These are phyloP conservation scores for Coregonus ussuriensis DNA, from an alignment of 2,797 vertebrate species.

Conservation along the genomic window DNA sequence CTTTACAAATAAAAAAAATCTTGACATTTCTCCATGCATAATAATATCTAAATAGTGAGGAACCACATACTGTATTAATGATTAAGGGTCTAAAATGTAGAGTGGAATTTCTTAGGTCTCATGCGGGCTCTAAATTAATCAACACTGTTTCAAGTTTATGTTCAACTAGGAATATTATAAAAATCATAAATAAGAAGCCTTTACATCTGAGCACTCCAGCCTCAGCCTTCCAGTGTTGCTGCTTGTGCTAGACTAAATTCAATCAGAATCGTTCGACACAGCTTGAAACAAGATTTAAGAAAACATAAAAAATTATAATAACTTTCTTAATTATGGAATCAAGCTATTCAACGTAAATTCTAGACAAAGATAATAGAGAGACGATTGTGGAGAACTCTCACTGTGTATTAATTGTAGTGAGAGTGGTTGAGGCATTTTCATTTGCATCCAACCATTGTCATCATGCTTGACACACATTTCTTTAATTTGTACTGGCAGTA, in stretches of 20 bases:
- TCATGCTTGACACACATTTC: not conserved
- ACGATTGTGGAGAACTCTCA: not conserved
- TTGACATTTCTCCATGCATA: not conserved
- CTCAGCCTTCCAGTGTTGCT: not conserved
- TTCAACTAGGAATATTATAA: conserved; percentile 4
- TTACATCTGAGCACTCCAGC: not conserved
- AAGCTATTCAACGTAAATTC: not conserved
- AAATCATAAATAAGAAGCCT: not conserved
- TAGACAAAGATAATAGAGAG: not conserved
- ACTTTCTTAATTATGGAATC: not conserved
- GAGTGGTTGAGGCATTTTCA: not conserved
- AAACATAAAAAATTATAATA: not conserved
- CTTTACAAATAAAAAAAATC: not conserved
- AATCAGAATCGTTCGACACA: not conserved
- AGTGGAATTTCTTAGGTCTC: not conserved
- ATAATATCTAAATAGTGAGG: not conserved
- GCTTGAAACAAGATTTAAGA: not conserved
- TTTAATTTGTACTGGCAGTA: not conserved
- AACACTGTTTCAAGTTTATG: conserved; percentile 9
- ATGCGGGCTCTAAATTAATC: not conserved
- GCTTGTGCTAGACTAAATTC: not conserved
- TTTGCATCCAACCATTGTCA: not conserved
- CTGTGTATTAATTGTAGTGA: not conserved
- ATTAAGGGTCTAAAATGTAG: not conserved
- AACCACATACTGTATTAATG: not conserved